Percentiles rank a stretch among this genome's conserved stretches.
Conservation (phyloP, 2,888 invertebrate genomes). For the Strigamia maritima region DNA sequence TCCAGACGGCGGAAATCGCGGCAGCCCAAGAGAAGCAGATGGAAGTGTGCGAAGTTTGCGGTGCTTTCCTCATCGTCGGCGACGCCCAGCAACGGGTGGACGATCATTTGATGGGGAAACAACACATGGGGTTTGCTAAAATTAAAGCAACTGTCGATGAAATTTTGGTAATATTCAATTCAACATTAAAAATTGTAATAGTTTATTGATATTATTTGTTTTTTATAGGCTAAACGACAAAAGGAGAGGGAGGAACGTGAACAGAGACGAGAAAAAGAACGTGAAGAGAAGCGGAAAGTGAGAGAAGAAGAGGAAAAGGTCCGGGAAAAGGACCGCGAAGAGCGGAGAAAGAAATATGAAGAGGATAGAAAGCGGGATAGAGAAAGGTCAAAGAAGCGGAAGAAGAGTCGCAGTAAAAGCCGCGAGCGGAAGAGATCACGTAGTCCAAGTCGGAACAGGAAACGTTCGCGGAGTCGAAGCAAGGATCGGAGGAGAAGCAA, state of each 20-base stretch:
- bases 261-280: slow-evolving; percentile 57
- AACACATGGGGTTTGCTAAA: slow-evolving; percentile 85
- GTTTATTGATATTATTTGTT: slow-evolving; percentile 1
- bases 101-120: slow-evolving; percentile 97
- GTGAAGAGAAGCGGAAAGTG: slow-evolving; percentile 52
- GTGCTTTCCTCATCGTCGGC: slow-evolving; percentile 97
- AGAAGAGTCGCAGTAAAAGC: slow-evolving; percentile 48
- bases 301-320: slow-evolving; percentile 44
- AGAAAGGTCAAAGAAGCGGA: slow-evolving; percentile 45
- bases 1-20: slow-evolving; percentile 75
- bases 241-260: slow-evolving; percentile 59
- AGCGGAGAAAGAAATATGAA: slow-evolving; percentile 52
- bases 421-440: slow-evolving; percentile 37
- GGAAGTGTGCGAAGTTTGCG: slow-evolving; percentile 98
- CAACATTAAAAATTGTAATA: background rate
- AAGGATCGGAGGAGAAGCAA: slow-evolving; percentile 24
- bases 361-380: slow-evolving; percentile 49
- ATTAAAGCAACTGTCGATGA: slow-evolving; percentile 61
- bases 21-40: slow-evolving; percentile 93
- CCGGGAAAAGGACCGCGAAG: slow-evolving; percentile 44
- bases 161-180: slow-evolving; percentile 53
- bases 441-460: slow-evolving; percentile 35
- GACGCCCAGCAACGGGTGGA: slow-evolving; percentile 97
- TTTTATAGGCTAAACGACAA: slow-evolving; percentile 53
- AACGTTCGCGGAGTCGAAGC: slow-evolving; percentile 39